Evolutionary conservation across 2,797 vertebrate species (phyloP), one percentile per base, ranked within the genome.

Genomic region (Enteromius treurensis): DNA sequence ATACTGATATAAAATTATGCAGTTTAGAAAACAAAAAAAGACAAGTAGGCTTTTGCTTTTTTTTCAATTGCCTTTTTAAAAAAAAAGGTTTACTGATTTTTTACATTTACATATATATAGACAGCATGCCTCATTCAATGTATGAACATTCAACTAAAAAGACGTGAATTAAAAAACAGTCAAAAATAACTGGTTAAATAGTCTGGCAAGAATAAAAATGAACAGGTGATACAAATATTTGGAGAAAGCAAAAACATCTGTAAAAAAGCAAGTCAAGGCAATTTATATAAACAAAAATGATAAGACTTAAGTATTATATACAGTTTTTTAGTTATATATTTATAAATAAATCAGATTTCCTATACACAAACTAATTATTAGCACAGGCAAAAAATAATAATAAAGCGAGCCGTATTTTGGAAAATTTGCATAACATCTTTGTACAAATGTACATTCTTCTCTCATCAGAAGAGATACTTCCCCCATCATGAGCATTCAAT

Each of bases 31-130:
- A 40, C 2, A 69, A 70, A 15, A 64, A 42, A 17, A 76, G 34
- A 60, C 74, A 58, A 40, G 40, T 6, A 69, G 26, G 19, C 79
- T 37, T 79, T 79, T 70, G 40, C 14, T 67, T 49, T 73, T 40
- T 47, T 74, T 9, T 14, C 40, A 45, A 65, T 10, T 6, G 21
- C n/a, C 29, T 65, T 13, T 79, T 68, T 47, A 0, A 15, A 47
- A 47, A 47, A 73, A 37, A 73, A 74, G 47, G 45, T 85, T 73
- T 75, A 77, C 53, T 64, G 64, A 37, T 64, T 67, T 76, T 84
- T 29, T 80, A 73, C 70, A 75, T 79, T 79, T 73, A 79, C 62
- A 82, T 45, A 87, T 45, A 87, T 79, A 86, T 83, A 80, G 34
- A 77, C 74, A 21, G 21, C 82, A 86, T 86, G 79, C 85, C 32